Conservation (phyloP, 2,113 vertebrate genomes). For the Sinocyclocheilus grahami region DNA sequence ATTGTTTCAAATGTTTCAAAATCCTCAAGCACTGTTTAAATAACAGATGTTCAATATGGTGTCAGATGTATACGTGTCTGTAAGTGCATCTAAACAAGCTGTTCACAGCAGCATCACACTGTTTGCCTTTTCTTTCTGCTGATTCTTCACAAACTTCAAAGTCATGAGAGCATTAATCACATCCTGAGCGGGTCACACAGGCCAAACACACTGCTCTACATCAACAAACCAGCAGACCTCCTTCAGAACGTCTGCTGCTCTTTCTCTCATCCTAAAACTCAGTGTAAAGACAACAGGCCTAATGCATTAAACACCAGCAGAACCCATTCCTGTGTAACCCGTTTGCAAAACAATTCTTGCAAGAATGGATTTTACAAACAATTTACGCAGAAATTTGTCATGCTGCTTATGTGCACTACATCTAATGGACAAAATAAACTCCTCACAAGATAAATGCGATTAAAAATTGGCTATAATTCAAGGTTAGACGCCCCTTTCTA, state of each 20-base stretch:
- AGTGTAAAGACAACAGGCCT: neutral
- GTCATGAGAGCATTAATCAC: constrained; percentile 22
- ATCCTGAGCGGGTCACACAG: neutral
- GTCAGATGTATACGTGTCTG: neutral
- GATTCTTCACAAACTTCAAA: constrained; percentile 25
- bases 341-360: neutral
- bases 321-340: neutral
- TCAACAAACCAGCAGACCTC: constrained; percentile 8
- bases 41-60: neutral
- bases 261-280: neutral
- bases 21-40: neutral
- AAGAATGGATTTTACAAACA: neutral
- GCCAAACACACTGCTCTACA: constrained; percentile 5
- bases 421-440: neutral
- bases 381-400: neutral
- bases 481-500: neutral
- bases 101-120: neutral
- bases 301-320: neutral
- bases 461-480: neutral
- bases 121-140: neutral
- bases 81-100: neutral
- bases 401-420: neutral
- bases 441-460: neutral
- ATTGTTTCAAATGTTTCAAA: neutral
- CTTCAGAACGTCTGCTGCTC: neutral